phyloP scores from a whole-genome alignment of 1,140 invertebrate species.

The Diorhabda carinulata region DNA sequence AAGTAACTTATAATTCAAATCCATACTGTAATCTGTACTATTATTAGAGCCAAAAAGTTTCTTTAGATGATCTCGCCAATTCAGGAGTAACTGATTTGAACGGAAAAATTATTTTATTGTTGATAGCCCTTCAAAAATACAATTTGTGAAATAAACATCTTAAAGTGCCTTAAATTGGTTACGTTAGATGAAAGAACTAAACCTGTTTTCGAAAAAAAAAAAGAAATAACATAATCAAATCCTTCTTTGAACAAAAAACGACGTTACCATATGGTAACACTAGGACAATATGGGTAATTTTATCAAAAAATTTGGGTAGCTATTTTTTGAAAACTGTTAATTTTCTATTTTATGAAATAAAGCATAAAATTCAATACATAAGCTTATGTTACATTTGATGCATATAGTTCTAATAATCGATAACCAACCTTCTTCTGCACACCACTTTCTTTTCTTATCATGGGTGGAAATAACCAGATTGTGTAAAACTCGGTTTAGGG shows the following conservation, averaged over 20 bases:
- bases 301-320: background rate
- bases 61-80: no score
- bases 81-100: no score
- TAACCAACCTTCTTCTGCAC: conserved; percentile 16
- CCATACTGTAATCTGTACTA: no score
- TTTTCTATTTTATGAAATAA: conserved; percentile 10
- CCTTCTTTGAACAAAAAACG: background rate
- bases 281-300: background rate
- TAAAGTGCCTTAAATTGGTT: no score
- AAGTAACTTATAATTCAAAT: no score
- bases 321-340: background rate
- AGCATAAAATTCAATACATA: conserved; percentile 15
- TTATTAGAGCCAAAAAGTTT: no score
- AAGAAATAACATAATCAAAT: background rate
- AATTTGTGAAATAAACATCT: no score
- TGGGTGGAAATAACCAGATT: conserved; percentile 10
- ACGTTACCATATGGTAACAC: conserved; percentile 7
- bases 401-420: conserved; percentile 15
- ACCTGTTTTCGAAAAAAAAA: no score
- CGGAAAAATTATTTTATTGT: no score
- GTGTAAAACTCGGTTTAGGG: conserved; percentile 14
- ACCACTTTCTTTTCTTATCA: conserved; percentile 12
- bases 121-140: no score
- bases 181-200: no score
- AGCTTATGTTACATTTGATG: conserved; percentile 9